Evolutionary conservation across 2,888 invertebrate genomes (phyloP).

Genomic region (Tachystola acroxantha): DNA sequence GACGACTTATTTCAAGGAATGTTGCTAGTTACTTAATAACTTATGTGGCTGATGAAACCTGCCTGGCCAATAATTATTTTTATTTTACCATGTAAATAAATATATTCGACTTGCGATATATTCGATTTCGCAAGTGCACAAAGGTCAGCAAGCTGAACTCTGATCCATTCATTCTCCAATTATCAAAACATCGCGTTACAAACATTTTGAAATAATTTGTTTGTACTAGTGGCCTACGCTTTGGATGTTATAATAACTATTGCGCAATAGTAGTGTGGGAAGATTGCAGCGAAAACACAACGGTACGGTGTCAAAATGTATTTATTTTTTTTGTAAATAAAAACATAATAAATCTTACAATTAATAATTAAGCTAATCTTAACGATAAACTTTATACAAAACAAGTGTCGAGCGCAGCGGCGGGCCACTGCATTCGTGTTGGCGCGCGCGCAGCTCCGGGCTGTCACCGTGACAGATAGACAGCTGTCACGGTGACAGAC

Average conservation of each 20-base stretch:
- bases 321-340: slow-evolving; percentile 72
- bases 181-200: slow-evolving; percentile 5
- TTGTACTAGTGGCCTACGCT: slow-evolving; percentile 5
- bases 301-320: slow-evolving; percentile 76
- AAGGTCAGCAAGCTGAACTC: slow-evolving; percentile 10
- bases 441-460: slow-evolving; percentile 10
- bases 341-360: slow-evolving; percentile 63
- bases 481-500: slow-evolving; percentile 21
- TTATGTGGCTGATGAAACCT: not conserved
- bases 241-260: not conserved
- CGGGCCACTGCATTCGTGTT: slow-evolving; percentile 56
- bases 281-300: slow-evolving; percentile 14
- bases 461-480: slow-evolving; percentile 10
- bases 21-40: too few relatives aligned
- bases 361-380: slow-evolving; percentile 66
- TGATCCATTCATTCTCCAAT: slow-evolving; percentile 8
- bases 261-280: not conserved
- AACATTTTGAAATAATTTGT: slow-evolving; percentile 3
- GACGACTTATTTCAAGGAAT: too few relatives aligned
- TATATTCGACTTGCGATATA: not conserved
- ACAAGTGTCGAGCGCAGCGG: slow-evolving; percentile 62
- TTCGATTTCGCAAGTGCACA: slow-evolving; percentile 2
- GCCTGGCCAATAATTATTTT: slow-evolving; percentile 2
- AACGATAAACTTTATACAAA: slow-evolving; percentile 72
- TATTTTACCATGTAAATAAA: too few relatives aligned